Conservation (phyloP, 2,113 vertebrate species). For the pig (Sus scrofa) region DNA sequence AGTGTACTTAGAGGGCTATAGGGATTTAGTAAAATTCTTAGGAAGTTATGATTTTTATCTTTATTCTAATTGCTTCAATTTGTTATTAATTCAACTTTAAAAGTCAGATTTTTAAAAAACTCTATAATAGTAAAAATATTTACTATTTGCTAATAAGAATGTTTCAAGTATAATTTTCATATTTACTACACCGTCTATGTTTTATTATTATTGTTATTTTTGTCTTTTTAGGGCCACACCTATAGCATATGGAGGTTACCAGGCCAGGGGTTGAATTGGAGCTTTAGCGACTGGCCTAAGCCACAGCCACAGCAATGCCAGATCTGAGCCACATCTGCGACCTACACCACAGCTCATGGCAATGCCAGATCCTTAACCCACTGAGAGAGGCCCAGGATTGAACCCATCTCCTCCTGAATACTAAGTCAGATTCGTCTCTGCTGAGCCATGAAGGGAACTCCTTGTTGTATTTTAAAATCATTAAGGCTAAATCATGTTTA, state of each 20-base stretch:
- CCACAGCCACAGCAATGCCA: too few relatives aligned
- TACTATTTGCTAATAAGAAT: not conserved
- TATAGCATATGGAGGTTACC: too few relatives aligned
- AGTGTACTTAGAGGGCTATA: not conserved
- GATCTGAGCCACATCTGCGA: too few relatives aligned
- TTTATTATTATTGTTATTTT: not conserved
- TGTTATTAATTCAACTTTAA: slow-evolving; percentile 48
- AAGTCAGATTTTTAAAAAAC: not conserved
- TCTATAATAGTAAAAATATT: not conserved
- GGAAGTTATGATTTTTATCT: not conserved
- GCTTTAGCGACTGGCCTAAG: too few relatives aligned
- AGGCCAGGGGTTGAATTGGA: too few relatives aligned
- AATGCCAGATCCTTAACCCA: too few relatives aligned
- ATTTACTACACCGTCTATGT: not conserved
- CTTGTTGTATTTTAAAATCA: slow-evolving; percentile 31
- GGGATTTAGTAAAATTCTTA: not conserved
- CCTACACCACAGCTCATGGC: too few relatives aligned
- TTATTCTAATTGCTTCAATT: slow-evolving; percentile 5
- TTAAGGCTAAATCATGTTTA: not conserved
- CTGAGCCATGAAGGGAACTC: too few relatives aligned
- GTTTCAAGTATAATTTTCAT: not conserved
- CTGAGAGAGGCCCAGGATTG: too few relatives aligned
- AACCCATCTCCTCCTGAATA: too few relatives aligned
- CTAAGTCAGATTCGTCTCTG: too few relatives aligned
- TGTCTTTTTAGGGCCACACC: too few relatives aligned